Evolutionary conservation across 2,113 vertebrate species (phyloP).

Genomic region (Oryzias celebensis): DNA sequence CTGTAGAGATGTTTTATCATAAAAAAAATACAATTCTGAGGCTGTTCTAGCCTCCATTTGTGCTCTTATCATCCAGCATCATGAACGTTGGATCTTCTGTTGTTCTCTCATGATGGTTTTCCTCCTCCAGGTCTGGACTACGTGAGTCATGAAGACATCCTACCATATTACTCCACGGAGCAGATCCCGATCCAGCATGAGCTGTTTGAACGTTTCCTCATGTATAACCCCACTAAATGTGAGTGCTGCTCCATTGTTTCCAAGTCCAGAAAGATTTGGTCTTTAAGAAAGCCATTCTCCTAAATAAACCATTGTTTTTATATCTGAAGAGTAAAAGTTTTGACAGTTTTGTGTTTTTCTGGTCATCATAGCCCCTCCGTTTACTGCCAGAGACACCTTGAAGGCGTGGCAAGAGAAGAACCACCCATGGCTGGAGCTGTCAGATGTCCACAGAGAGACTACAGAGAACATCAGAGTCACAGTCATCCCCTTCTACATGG

Average conservation of each 20-base stretch:
- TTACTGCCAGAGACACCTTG: slow-evolving; percentile 89
- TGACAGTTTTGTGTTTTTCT: not conserved
- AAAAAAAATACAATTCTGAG: no score
- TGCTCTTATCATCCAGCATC: not conserved
- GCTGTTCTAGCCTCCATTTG: no score
- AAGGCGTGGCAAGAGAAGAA: slow-evolving; percentile 99
- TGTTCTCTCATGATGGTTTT: not conserved
- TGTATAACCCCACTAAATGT: slow-evolving; percentile 93
- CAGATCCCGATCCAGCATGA: slow-evolving; percentile 97
- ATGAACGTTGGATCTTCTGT: not conserved
- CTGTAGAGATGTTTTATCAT: no score
- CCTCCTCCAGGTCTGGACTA: slow-evolving; percentile 88
- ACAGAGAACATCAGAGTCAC: slow-evolving; percentile 97
- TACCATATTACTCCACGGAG: slow-evolving; percentile 93
- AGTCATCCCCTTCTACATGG: slow-evolving; percentile 99
- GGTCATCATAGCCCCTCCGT: slow-evolving; percentile 80
- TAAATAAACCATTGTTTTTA: no score
- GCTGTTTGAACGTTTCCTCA: slow-evolving; percentile 95
- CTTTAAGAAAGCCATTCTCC: no score
- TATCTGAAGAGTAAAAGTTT: not conserved
- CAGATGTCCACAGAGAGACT: slow-evolving; percentile 94
- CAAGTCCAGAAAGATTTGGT: not conserved
- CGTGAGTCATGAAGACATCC: slow-evolving; percentile 97
- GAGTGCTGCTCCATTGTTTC: slow-evolving; percentile 34
- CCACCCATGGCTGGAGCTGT: slow-evolving; percentile 97